These are phyloP conservation scores for Dasyprocta punctata DNA, from an alignment of 2,113 vertebrate genomes.

Conservation along the genomic window DNA sequence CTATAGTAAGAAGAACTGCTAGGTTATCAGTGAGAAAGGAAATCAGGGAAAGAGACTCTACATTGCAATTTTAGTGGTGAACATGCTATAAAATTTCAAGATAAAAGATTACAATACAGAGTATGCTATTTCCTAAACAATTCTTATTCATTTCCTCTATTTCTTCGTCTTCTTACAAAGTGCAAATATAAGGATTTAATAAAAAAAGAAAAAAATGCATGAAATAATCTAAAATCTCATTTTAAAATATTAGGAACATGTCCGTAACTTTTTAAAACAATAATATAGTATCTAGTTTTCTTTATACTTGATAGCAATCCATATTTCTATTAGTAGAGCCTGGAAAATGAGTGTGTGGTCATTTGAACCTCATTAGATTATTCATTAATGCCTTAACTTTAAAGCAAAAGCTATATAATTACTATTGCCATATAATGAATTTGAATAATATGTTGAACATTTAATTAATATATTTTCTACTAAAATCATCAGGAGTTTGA, in stretches of 20 bases:
- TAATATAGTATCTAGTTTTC: background rate
- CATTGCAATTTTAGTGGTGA: background rate
- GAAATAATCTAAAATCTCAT: background rate
- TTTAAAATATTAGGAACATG: background rate
- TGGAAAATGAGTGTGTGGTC: background rate
- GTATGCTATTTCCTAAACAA: background rate
- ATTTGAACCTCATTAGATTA: slow-evolving; percentile 58
- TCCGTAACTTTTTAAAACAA: background rate
- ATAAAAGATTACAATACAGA: background rate
- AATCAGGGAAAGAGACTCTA: background rate
- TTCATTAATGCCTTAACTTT: slow-evolving; percentile 37
- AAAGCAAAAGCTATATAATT: slow-evolving; percentile 59
- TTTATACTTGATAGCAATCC: background rate
- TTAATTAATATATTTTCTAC: slow-evolving; percentile 43
- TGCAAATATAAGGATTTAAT: background rate
- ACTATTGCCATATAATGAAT: slow-evolving; percentile 51
- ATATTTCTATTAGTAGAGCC: slow-evolving; percentile 22
- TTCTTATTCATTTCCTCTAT: background rate
- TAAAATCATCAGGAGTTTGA: slow-evolving; percentile 53
- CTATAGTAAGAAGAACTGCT: fast-evolving
- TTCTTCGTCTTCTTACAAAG: background rate
- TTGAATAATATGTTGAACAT: slow-evolving; percentile 38
- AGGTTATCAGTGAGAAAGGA: background rate
- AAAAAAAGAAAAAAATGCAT: background rate
- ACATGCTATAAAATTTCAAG: background rate